Evolutionary conservation across 2,113 vertebrate species (phyloP), one percentile per base, ranked within the genome.

Genomic region (Tachycineta bicolor): DNA sequence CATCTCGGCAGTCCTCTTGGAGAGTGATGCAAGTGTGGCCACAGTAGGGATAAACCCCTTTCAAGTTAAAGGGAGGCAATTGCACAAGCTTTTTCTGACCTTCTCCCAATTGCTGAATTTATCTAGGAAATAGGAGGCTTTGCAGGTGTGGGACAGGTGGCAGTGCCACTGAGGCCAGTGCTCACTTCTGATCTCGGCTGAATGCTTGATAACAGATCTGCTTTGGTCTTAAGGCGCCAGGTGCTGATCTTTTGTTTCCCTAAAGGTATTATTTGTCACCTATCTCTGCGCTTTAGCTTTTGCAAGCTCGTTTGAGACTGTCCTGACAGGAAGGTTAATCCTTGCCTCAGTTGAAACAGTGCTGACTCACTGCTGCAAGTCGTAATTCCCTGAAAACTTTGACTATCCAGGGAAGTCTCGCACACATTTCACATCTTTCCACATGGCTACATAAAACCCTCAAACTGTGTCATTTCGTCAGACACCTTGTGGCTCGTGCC

Each of bases 121-220:
- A 2, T 4, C 18, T 7, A 58, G 59, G 68, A 62, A 64, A 13
- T 1, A 1, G 62, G 64, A 73, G 46, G 68, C 63, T 80, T 39
- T 77, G 44, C 53, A 44, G 80, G 55, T 33, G 37, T 43, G 74
- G 63, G 50, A 5, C 23, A 52, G 41, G 73, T 33, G 44, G 14
- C 59, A 33, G 12, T 2, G 34, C n/a, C 28, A 8, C 46, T 29
- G 37, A 0, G 0, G 52, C 28, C 83, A 86, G 3, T 1, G 0
- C 26, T 81, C 46, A 3, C 25, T 47, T 60, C 81, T 95, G 46
- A 17, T 60, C 60, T 20, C 25, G 24, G 41, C 44, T 80, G 28
- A 50, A 11, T 31, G 62, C 13, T 0, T 71, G 70, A 3, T 59
- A 21, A 17, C 53, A 52, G 26, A 46, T n/a, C 59, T 65, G 18